phyloP scores from a whole-genome alignment of 2,888 invertebrate genomes.

The Torymus aiolomorphi region DNA sequence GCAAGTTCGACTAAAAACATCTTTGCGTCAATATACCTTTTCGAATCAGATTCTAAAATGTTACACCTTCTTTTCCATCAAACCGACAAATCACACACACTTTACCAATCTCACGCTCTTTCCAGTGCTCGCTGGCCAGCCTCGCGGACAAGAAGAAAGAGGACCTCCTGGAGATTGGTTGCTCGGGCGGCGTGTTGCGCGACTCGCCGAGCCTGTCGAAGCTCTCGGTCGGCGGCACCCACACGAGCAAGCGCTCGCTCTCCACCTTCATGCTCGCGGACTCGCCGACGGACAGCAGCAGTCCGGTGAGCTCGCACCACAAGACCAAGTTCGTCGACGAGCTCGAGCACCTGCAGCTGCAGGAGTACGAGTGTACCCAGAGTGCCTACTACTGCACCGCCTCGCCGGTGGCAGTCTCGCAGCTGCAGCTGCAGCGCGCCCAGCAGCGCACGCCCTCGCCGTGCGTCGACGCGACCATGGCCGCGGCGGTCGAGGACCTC shows the following conservation, averaged over 20 bases:
- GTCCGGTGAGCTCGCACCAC: slow-evolving; percentile 57
- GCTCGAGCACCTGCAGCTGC: slow-evolving; percentile 76
- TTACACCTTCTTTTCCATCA: no score
- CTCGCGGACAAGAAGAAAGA: slow-evolving; percentile 85
- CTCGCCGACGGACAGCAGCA: slow-evolving; percentile 43
- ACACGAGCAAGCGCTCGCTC: slow-evolving; percentile 68
- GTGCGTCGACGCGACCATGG: slow-evolving; percentile 71
- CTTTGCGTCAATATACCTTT: no score
- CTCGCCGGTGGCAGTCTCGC: slow-evolving; percentile 39
- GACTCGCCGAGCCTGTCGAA: slow-evolving; percentile 54
- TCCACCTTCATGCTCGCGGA: slow-evolving; percentile 68
- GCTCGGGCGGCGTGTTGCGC: slow-evolving; percentile 76
- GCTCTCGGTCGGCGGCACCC: slow-evolving; percentile 43
- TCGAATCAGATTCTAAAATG: no score
- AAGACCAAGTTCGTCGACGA: slow-evolving; percentile 73
- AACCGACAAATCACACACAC: no score
- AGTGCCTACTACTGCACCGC: slow-evolving; percentile 44
- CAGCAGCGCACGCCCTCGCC: slow-evolving; percentile 69
- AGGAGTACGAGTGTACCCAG: slow-evolving; percentile 79
- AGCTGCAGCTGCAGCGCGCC: neutral
- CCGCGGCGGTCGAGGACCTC: slow-evolving; percentile 73
- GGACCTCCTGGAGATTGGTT: slow-evolving; percentile 84
- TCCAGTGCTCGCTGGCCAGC: slow-evolving; percentile 57
- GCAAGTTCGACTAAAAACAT: no score
- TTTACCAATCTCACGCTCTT: neutral